Evolutionary conservation across 1,140 invertebrate genomes (phyloP).

Genomic region (Lepidurus apus): DNA sequence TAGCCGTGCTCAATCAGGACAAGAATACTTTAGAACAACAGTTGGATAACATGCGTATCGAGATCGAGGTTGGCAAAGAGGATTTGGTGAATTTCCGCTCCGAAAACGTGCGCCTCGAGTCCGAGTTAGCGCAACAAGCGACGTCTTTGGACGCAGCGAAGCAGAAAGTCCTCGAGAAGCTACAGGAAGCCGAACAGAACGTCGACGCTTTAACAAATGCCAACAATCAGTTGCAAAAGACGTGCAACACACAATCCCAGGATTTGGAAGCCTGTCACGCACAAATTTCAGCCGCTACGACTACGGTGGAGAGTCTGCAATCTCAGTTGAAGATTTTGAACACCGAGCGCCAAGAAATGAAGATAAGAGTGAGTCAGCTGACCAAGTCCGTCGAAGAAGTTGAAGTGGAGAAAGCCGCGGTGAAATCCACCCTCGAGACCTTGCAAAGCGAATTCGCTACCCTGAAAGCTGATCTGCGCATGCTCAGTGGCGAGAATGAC

Average conservation of each 20-base stretch:
- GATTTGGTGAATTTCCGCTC: neutral
- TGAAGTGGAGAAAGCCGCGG: neutral
- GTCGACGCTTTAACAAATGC: neutral
- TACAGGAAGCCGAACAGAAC: neutral
- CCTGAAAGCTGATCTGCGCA: slow-evolving; percentile 4
- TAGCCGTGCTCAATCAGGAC: neutral
- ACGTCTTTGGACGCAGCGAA: neutral
- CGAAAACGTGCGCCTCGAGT: neutral
- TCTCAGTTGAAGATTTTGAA: neutral
- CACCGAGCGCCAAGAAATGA: slow-evolving; percentile 3
- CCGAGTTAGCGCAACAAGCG: neutral
- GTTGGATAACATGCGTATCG: slow-evolving; percentile 1
- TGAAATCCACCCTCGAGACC: neutral
- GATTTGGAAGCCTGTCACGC: neutral
- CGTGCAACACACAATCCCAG: neutral
- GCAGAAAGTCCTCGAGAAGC: neutral
- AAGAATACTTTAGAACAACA: neutral
- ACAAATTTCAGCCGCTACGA: neutral
- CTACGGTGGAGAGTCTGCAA: neutral
- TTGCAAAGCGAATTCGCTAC: neutral
- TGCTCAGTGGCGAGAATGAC: neutral
- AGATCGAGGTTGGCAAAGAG: neutral
- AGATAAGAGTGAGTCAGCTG: neutral
- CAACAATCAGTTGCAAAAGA: neutral
- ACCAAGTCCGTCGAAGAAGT: neutral